phyloP scores from a whole-genome alignment of 2,113 vertebrate species.

The Ophiodon elongatus region DNA sequence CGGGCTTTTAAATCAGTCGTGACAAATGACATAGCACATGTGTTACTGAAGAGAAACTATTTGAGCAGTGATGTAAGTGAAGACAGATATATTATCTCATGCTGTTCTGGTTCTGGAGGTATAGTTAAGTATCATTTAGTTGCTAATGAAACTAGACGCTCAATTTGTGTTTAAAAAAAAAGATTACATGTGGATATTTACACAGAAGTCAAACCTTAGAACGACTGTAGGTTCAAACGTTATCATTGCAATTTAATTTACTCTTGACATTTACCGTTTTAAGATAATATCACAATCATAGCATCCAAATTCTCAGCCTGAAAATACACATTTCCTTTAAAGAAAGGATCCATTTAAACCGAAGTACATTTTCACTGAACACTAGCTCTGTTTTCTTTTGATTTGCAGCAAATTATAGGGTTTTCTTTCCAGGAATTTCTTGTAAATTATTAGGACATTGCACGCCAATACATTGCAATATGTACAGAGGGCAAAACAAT shows the following conservation, averaged over 20 bases:
- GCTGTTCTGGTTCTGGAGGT: background rate
- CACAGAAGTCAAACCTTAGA: background rate
- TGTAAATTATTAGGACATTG: background rate
- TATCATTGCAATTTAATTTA: too few relatives aligned
- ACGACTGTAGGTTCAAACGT: background rate
- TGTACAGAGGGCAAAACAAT: background rate
- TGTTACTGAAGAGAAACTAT: constrained; percentile 18
- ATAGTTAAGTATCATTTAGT: background rate
- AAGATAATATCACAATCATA: background rate
- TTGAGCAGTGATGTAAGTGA: background rate
- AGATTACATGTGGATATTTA: too few relatives aligned
- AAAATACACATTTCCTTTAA: background rate
- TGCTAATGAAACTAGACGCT: background rate
- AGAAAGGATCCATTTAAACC: background rate
- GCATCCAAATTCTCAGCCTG: background rate
- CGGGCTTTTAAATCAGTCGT: background rate
- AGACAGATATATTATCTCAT: background rate
- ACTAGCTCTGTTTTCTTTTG: background rate
- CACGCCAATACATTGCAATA: too few relatives aligned
- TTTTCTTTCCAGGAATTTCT: background rate
- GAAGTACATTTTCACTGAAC: background rate
- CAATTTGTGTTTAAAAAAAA: too few relatives aligned
- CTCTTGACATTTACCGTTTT: background rate
- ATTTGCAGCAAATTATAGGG: background rate
- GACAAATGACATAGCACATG: background rate